These are phyloP conservation scores for Podarcis raffonei DNA, from an alignment of 2,113 vertebrate genomes.

Conservation along the genomic window DNA sequence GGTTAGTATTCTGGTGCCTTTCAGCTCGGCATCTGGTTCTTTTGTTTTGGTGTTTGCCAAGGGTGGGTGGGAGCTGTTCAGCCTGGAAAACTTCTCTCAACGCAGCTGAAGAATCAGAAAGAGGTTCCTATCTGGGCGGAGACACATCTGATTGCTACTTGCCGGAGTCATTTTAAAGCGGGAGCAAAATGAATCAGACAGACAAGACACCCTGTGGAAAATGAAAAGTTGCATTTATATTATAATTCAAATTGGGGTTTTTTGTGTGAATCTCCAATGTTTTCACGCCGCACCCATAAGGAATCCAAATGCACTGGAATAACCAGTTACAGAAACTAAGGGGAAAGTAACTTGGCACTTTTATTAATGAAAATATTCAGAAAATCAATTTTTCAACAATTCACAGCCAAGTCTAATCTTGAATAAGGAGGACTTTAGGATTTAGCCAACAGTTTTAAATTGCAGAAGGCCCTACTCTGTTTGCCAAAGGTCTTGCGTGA, in stretches of 20 bases:
- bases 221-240: conserved; percentile 27
- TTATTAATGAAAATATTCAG: conserved; percentile 58
- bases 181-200: conserved; percentile 18
- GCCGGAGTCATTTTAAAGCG: conserved; percentile 47
- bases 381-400: conserved; percentile 57
- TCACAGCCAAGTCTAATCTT: conserved; percentile 41
- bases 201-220: background rate
- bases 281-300: conserved; percentile 22
- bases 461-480: conserved; percentile 57
- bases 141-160: conserved; percentile 30
- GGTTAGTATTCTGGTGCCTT: background rate
- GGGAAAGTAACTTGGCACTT: conserved; percentile 44
- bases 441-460: conserved; percentile 64
- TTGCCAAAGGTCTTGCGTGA: conserved; percentile 64
- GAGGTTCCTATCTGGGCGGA: conserved; percentile 16
- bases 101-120: conserved; percentile 3
- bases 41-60: conserved; percentile 1
- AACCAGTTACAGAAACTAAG: conserved; percentile 33
- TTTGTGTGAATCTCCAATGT: background rate
- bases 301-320: conserved; percentile 42
- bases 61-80: background rate
- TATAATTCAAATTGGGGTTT: conserved; percentile 20
- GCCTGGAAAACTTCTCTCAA: background rate
- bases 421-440: conserved; percentile 44
- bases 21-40: background rate